Evolutionary conservation across 2,113 vertebrate genomes (phyloP).

Genomic region (Eidolon helvum): DNA sequence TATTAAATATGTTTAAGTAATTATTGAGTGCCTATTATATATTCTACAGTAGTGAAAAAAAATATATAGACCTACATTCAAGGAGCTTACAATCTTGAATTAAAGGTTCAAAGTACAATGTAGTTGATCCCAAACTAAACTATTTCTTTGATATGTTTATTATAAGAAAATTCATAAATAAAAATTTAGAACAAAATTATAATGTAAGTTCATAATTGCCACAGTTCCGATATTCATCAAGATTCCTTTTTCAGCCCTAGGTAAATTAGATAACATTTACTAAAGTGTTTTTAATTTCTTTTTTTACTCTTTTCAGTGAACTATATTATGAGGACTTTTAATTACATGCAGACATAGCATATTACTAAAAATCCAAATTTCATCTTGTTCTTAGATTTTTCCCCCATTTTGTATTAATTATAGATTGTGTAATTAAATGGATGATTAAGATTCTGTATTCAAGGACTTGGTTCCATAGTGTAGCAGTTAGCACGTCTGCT

Average conservation of each 20-base stretch:
- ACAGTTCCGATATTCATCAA: neutral
- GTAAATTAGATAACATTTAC: neutral
- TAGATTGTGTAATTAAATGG: neutral
- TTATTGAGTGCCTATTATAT: neutral
- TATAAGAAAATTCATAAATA: neutral
- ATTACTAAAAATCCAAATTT: neutral
- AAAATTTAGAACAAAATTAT: neutral
- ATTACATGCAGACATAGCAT: neutral
- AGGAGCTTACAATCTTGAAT: neutral
- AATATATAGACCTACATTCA: neutral
- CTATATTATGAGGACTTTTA: neutral
- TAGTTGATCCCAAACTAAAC: neutral
- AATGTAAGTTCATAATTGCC: neutral
- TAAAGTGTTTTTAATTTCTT: neutral
- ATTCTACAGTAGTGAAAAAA: neutral
- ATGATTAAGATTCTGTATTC: constrained; percentile 1
- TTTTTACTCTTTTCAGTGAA: neutral
- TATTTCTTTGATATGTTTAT: neutral
- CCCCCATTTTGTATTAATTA: neutral
- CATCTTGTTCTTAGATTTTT: neutral
- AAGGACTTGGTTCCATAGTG: neutral
- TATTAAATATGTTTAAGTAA: neutral
- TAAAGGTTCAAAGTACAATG: neutral
- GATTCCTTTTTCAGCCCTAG: neutral
- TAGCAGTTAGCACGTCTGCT: no score